Conservation (phyloP, 2,888 invertebrate genomes). For the Gerosis bhagava region DNA sequence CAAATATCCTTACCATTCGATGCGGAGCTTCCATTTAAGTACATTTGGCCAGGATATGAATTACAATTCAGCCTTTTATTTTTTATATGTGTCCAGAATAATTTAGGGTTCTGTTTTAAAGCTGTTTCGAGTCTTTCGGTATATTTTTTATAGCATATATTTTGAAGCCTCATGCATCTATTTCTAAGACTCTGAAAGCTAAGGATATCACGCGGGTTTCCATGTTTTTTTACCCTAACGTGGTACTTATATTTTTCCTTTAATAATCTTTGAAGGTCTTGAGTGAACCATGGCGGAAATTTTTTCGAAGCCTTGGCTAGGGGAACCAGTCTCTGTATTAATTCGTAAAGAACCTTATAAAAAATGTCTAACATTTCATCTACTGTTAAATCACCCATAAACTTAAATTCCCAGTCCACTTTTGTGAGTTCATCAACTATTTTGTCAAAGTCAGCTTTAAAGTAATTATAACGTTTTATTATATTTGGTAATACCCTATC, state of each 20-base stretch:
- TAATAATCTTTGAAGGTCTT: not conserved
- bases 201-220: not conserved
- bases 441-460: not conserved
- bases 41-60: slow-evolving; percentile 1
- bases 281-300: slow-evolving; percentile 3
- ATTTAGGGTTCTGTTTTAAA: not conserved
- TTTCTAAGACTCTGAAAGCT: not conserved
- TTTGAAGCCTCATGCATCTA: not conserved
- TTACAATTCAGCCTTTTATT: not conserved
- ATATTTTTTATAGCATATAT: slow-evolving; percentile 1
- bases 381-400: not conserved
- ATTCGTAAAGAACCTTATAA: not conserved
- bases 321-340: not conserved
- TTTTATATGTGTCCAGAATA: slow-evolving; percentile 9
- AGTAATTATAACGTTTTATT: not conserved
- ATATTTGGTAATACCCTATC: not conserved
- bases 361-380: slow-evolving; percentile 3
- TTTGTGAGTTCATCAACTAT: not conserved
- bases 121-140: not conserved
- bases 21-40: not conserved
- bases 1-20: not conserved
- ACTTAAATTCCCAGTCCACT: not conserved
- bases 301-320: not conserved
- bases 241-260: slow-evolving; percentile 3
- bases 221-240: slow-evolving; percentile 4